phyloP scores from a whole-genome alignment of 2,888 invertebrate species.

The Drosophila siamana region DNA sequence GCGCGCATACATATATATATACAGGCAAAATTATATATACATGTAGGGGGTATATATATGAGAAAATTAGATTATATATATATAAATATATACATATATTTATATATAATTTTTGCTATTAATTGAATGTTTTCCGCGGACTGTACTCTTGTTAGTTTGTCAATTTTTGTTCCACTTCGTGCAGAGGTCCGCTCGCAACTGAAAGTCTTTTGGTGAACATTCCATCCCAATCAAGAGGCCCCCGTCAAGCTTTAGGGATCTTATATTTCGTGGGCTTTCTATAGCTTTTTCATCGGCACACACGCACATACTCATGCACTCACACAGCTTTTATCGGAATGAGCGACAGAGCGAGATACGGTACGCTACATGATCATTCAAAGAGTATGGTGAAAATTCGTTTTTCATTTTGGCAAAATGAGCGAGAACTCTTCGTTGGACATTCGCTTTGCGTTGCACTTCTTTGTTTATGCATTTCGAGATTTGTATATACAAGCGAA shows the following conservation, averaged over 20 bases:
- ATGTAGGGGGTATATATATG: slow-evolving; percentile 57
- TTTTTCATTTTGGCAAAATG: slow-evolving; percentile 4
- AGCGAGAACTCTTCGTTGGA: slow-evolving; percentile 33
- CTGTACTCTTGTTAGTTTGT: slow-evolving; percentile 79
- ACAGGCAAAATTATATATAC: slow-evolving; percentile 65
- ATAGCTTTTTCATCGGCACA: slow-evolving; percentile 42
- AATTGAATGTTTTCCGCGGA: slow-evolving; percentile 85
- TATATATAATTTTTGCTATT: slow-evolving; percentile 61
- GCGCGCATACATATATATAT: slow-evolving; percentile 50
- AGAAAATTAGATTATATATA: slow-evolving; percentile 74
- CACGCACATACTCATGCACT: slow-evolving; percentile 17
- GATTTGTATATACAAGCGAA: slow-evolving; percentile 7
- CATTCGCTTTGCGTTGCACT: slow-evolving; percentile 59
- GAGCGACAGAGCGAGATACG: slow-evolving; percentile 49
- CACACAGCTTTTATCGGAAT: slow-evolving; percentile 50
- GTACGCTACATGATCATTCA: slow-evolving; percentile 33
- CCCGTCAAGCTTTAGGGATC: slow-evolving; percentile 74
- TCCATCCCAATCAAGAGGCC: slow-evolving; percentile 59
- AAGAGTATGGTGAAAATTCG: slow-evolving; percentile 60
- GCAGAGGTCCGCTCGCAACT: slow-evolving; percentile 86
- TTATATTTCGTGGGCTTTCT: slow-evolving; percentile 55
- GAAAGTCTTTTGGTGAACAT: slow-evolving; percentile 80
- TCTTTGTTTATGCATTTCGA: slow-evolving; percentile 72
- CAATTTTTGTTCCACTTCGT: slow-evolving; percentile 85
- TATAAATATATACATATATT: slow-evolving; percentile 52